Evolutionary conservation across 64 coral and sea anemone genomes (phyloP), one percentile per base, ranked within the genome.

Genomic region (Pachyseris speciosa): DNA sequence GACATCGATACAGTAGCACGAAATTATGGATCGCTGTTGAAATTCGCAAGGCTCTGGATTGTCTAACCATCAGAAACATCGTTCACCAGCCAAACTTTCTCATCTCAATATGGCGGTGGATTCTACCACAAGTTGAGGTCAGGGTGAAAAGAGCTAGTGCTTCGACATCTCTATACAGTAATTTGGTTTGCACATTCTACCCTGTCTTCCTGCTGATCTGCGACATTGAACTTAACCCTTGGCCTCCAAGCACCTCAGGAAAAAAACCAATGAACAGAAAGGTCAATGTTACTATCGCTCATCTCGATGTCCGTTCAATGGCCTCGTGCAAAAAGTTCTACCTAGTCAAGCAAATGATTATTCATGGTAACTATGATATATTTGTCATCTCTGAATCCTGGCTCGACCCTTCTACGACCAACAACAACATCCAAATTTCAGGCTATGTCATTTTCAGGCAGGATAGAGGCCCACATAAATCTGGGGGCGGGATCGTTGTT

Each of bases 401-500:
- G 83, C 57, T 77, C 7, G 87, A 89, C 39, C 52, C 50, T 17
- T 43, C 72, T 7, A 75, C 41, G 16, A 38, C 15, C 36, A 28
- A 65, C 78, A n/a, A 38, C 27, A 53, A 75, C 49, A 66, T 78
- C 7, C 17, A 78, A 42, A 78, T 89, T 49, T 43, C 66, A 40
- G 84, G 84, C 19, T 87, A 72, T 53, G 43, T 87, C 27, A 37
- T 53, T 72, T 87, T 85, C 44, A 68, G 61, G 83, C 63, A 85
- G 34, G 83, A 85, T 47, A 60, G 53, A 83, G 78, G 78, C 78
- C 78, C 81, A 32, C 67, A 72, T 87, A 72, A 53, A 87, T 52
- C 66, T 37, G 42, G 84, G 37, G 84, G 67, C 65, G 45, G 65
- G 20, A 53, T 87, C 4, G 16, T 51, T 87, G 67, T 87, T 33